Conservation (phyloP, 2,888 invertebrate genomes). For the Acleris holmiana region DNA sequence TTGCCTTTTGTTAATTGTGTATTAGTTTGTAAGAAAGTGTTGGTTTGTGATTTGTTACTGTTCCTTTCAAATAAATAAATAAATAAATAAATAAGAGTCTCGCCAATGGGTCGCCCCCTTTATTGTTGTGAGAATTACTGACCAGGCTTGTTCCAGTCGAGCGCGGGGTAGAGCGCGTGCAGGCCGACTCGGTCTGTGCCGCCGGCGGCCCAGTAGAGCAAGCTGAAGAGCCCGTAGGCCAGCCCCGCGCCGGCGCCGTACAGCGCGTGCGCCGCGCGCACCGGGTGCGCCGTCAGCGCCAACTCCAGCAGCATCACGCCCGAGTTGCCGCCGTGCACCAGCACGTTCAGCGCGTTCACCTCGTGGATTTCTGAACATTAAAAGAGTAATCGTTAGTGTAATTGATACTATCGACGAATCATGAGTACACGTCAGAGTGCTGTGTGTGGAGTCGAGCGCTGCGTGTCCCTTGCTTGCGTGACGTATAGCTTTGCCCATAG, state of each 20-base stretch:
- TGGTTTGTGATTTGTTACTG: too few relatives aligned
- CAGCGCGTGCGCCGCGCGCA: slow-evolving; percentile 86
- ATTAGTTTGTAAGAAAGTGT: too few relatives aligned
- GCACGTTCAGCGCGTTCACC: slow-evolving; percentile 87
- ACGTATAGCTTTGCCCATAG: too few relatives aligned
- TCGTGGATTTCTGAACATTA: slow-evolving; percentile 80
- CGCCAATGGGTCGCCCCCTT: too few relatives aligned
- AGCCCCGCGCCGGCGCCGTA: slow-evolving; percentile 85
- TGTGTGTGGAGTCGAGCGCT: too few relatives aligned
- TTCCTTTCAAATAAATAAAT: too few relatives aligned
- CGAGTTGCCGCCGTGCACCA: slow-evolving; percentile 91
- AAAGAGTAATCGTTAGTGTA: too few relatives aligned
- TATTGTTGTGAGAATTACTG: slow-evolving; percentile 23
- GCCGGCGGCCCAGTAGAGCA: slow-evolving; percentile 76
- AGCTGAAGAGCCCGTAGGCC: slow-evolving; percentile 78
- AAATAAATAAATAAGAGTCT: too few relatives aligned
- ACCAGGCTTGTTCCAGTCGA: slow-evolving; percentile 90
- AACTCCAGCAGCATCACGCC: slow-evolving; percentile 89
- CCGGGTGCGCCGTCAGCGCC: slow-evolving; percentile 88
- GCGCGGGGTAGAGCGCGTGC: slow-evolving; percentile 88
- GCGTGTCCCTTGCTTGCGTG: too few relatives aligned
- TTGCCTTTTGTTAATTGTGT: too few relatives aligned
- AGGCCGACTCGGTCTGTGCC: slow-evolving; percentile 82
- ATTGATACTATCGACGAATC: too few relatives aligned
- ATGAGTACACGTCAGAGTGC: too few relatives aligned